These are phyloP conservation scores for Machaerirhynchus nigripectus DNA, from an alignment of 2,113 vertebrate species.

Conservation along the genomic window DNA sequence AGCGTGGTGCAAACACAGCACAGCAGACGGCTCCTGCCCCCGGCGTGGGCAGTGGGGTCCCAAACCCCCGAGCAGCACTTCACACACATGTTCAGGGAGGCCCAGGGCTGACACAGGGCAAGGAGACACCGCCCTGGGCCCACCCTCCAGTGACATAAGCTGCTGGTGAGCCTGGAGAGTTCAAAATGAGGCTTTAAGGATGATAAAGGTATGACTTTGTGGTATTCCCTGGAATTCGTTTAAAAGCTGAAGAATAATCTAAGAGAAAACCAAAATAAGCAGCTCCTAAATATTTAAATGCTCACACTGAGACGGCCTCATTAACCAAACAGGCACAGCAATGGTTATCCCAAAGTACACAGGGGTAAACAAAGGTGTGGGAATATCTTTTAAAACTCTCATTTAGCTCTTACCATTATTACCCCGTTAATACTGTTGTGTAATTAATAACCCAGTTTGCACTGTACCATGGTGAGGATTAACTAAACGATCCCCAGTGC, in stretches of 20 bases:
- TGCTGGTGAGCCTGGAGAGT: neutral
- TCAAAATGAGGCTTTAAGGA: neutral
- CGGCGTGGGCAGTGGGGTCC: accelerated
- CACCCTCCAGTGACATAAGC: neutral
- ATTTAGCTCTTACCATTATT: neutral
- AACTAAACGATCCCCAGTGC: neutral
- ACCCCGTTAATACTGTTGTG: neutral
- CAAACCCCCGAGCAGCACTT: neutral
- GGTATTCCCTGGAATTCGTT: neutral
- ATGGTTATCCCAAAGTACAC: neutral
- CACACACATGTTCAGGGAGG: neutral
- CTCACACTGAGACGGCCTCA: neutral
- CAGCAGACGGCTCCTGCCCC: neutral
- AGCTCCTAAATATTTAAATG: neutral
- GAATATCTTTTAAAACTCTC: neutral
- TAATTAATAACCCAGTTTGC: neutral
- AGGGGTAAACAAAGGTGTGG: neutral
- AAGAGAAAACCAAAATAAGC: neutral
- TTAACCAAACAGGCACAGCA: neutral
- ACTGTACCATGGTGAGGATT: neutral
- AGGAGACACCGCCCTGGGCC: neutral
- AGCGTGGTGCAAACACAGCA: neutral
- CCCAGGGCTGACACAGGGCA: neutral
- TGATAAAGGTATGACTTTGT: accelerated
- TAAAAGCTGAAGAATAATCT: neutral